Conservation (phyloP, 1,140 invertebrate species). For the Lerema accius region DNA sequence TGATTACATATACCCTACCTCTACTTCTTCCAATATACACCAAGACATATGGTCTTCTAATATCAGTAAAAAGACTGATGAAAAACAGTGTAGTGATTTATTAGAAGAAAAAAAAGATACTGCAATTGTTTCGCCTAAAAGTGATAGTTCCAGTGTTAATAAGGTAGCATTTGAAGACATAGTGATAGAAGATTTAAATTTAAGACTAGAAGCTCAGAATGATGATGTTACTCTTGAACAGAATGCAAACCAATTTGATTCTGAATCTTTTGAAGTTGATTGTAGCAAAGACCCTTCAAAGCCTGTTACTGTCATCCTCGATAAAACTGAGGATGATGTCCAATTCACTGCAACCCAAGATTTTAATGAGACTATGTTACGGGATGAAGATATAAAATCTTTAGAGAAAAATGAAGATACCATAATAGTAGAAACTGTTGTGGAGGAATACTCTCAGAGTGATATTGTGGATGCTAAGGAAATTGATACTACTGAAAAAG, state of each 20-base stretch:
- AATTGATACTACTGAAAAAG: slow-evolving; percentile 34
- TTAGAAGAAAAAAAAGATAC: slow-evolving; percentile 36
- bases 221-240: slow-evolving; percentile 25
- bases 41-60: slow-evolving; percentile 32
- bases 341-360: slow-evolving; percentile 10
- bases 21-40: slow-evolving; percentile 39
- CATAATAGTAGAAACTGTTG: slow-evolving; percentile 16
- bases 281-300: slow-evolving; percentile 8
- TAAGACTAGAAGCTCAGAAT: slow-evolving; percentile 61
- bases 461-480: slow-evolving; percentile 29
- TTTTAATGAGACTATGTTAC: slow-evolving; percentile 5
- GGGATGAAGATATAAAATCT: slow-evolving; percentile 20
- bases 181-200: slow-evolving; percentile 78
- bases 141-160: slow-evolving; percentile 42
- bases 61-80: slow-evolving; percentile 31
- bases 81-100: slow-evolving; percentile 24
- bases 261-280: slow-evolving; percentile 17
- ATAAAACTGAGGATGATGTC: slow-evolving; percentile 6
- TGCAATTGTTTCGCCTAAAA: slow-evolving; percentile 35
- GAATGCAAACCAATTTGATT: slow-evolving; percentile 35
- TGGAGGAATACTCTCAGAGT: slow-evolving; percentile 9
- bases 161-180: slow-evolving; percentile 59
- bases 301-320: background rate
- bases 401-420: slow-evolving; percentile 19
- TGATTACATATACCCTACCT: slow-evolving; percentile 33